Evolutionary conservation across 2,888 invertebrate species (phyloP).

Genomic region (Pristionchus mayeri): DNA sequence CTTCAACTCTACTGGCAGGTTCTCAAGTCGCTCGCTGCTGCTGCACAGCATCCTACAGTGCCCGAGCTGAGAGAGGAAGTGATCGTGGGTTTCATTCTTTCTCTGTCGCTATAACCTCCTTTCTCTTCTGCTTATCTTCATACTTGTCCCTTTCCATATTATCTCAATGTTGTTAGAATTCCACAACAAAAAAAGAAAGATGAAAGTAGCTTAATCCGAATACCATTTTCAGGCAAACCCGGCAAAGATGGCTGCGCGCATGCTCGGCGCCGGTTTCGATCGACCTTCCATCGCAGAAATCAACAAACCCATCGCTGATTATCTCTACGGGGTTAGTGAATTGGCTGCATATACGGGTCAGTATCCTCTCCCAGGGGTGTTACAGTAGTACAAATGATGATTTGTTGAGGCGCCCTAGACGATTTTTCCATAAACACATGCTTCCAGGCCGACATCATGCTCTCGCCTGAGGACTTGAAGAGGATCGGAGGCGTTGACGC

Average conservation of each 20-base stretch:
- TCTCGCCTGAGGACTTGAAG: background rate
- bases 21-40: background rate
- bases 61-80: slow-evolving; percentile 20
- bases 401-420: no score
- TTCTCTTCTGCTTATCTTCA: background rate
- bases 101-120: background rate
- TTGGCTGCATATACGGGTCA: no score
- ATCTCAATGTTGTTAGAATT: background rate
- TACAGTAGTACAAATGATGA: no score
- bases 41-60: background rate
- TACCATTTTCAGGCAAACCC: background rate
- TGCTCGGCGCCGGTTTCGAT: background rate
- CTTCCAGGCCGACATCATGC: background rate
- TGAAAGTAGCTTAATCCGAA: background rate
- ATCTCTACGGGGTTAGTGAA: slow-evolving; percentile 23
- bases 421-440: no score
- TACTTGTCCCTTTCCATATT: background rate
- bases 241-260: slow-evolving; percentile 1
- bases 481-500: background rate
- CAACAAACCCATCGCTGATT: slow-evolving; percentile 14
- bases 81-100: background rate
- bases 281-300: slow-evolving; percentile 19
- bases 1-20: background rate
- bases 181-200: no score
- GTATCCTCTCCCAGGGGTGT: no score